phyloP scores from a whole-genome alignment of 2,797 vertebrate species.

The Myotis findleyi region DNA sequence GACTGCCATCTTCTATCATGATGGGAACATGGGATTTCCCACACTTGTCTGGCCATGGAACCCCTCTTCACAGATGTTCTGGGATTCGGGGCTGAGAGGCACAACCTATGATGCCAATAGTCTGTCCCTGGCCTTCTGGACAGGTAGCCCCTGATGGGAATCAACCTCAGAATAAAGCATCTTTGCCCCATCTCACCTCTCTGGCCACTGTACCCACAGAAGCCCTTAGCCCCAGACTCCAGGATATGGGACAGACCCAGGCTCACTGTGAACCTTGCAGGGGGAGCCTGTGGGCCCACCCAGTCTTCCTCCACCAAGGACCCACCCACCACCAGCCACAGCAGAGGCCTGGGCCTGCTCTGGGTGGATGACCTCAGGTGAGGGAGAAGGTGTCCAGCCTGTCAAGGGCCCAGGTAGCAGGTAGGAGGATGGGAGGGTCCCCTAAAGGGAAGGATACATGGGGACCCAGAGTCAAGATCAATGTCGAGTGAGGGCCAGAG shows the following conservation, averaged over 20 bases:
- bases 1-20: background rate
- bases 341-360: background rate
- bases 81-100: background rate
- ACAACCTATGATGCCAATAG: background rate
- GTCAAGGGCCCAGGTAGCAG: background rate
- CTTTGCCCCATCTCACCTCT: background rate
- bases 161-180: background rate
- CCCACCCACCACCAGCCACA: background rate
- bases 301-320: background rate
- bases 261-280: background rate
- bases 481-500: background rate
- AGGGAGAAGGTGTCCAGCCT: background rate
- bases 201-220: background rate
- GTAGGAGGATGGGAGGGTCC: background rate
- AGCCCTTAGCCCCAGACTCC: background rate
- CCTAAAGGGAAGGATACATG: background rate
- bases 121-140: background rate
- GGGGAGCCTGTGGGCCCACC: background rate
- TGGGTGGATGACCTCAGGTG: too few relatives aligned
- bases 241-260: background rate
- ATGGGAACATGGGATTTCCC: background rate
- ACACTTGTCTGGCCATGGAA: background rate
- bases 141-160: fast-evolving
- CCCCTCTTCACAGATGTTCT: background rate
- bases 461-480: background rate